Base-by-base conservation (phyloP, 1,140 invertebrate genomes). In the Hypothenemus hampei region DNA sequence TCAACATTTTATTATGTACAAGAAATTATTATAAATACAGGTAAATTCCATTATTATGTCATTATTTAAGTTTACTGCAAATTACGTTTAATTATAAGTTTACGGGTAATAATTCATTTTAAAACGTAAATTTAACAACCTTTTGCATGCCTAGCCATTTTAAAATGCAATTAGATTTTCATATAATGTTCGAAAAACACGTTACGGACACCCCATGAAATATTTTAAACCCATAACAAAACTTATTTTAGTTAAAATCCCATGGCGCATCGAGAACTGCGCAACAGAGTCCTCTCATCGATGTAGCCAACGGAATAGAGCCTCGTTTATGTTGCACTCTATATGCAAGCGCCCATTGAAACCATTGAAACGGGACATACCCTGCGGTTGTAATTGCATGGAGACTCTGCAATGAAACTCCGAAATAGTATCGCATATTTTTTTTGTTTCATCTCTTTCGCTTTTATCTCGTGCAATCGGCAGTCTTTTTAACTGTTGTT, bases 261-360 rank as follows among this genome's bases (percentile, higher is more conserved):
- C n/a, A n/a, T n/a, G 35, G 35, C 35, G 35, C 35, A 37, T 15
- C 35, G 7, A 8, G 7, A 8, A 43, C 40, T 3, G 40, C 40
- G 18, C 40, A 43, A 21, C 40, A n/a, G 11, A 6, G 16, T 21
- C 45, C n/a, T 36, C 39, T 48, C 43, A 45, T 45, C 43, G 43
- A 45, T 23, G 43, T 24, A 13, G 43, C 31, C 47, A 40, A 29
- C 47, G 40, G 47, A 40, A 40, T 40, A 40, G 47, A 39, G 47
- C 35, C 47, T 50, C 47, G 48, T 56, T 59, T 59, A 56, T 56
- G 33, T 22, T 55, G 54, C 54, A 49, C 49, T 57, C 49, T 57
- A 46, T 57, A 61, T 61, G 45, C 49, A 54, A 52, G 44, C 29
- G 50, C 26, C 36, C 49, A 55, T 60, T 60, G 50, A 39, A 40